phyloP scores from a whole-genome alignment of 1,140 invertebrate species.

The Phortica variegata region DNA sequence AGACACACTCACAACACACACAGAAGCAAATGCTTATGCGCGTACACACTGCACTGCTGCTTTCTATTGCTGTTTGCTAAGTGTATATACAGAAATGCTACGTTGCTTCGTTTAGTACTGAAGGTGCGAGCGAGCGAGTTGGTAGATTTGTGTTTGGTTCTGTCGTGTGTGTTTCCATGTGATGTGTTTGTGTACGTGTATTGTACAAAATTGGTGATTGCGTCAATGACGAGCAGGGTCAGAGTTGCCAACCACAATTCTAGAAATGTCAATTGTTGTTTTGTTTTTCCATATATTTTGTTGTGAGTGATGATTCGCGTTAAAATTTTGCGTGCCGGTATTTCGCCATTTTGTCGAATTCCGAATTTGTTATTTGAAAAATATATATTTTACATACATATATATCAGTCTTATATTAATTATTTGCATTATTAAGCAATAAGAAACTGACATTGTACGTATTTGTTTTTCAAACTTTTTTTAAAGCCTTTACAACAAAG shows the following conservation, averaged over 20 bases:
- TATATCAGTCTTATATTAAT: background rate
- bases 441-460: background rate
- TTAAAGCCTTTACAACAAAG: background rate
- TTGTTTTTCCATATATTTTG: too few relatives aligned
- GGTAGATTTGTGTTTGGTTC: too few relatives aligned
- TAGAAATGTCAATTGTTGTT: too few relatives aligned
- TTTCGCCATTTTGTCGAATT: too few relatives aligned
- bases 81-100: too few relatives aligned
- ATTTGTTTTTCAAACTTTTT: slow-evolving; percentile 1
- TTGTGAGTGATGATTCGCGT: too few relatives aligned
- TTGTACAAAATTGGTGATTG: slow-evolving; percentile 41
- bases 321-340: too few relatives aligned
- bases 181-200: slow-evolving; percentile 9
- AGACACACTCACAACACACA: slow-evolving; percentile 3
- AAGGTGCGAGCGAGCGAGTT: too few relatives aligned
- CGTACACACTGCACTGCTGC: background rate
- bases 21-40: slow-evolving; percentile 13
- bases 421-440: slow-evolving; percentile 1
- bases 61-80: background rate
- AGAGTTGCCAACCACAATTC: slow-evolving; percentile 50
- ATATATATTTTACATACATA: slow-evolving; percentile 10
- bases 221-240: slow-evolving; percentile 38
- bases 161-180: slow-evolving; percentile 1
- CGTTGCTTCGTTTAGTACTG: too few relatives aligned
- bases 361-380: too few relatives aligned